phyloP scores from a whole-genome alignment of 92 coral and sea anemone species.

The Heliopora coerulea region DNA sequence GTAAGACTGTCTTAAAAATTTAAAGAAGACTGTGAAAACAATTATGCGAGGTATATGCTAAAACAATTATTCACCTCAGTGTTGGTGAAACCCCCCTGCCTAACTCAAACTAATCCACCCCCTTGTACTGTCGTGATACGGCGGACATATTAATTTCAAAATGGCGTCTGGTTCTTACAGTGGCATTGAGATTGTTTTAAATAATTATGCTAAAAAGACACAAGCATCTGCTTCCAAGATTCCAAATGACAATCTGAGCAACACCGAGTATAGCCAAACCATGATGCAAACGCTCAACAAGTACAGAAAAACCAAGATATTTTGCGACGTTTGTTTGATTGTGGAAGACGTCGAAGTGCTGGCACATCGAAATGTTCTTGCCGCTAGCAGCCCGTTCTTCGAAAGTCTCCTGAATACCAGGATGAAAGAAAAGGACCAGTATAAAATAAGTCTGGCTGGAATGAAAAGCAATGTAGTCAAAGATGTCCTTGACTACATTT shows the following conservation, averaged over 20 bases:
- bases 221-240: background rate
- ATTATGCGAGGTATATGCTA: no score
- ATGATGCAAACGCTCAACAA: slow-evolving; percentile 64
- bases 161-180: slow-evolving; percentile 25
- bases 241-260: slow-evolving; percentile 6
- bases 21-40: no score
- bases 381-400: slow-evolving; percentile 79
- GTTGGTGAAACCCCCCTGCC: no score
- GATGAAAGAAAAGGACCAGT: slow-evolving; percentile 72
- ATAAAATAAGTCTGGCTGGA: slow-evolving; percentile 58
- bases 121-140: no score
- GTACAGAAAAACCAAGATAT: slow-evolving; percentile 58
- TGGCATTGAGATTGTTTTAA: slow-evolving; percentile 17
- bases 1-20: no score
- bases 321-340: slow-evolving; percentile 72
- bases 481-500: slow-evolving; percentile 63
- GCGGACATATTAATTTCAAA: no score
- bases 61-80: no score
- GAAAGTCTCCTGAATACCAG: slow-evolving; percentile 68
- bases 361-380: slow-evolving; percentile 77
- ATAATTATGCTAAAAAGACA: slow-evolving; percentile 8
- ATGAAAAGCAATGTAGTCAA: slow-evolving; percentile 49
- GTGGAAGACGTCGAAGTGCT: slow-evolving; percentile 49
- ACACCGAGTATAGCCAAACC: slow-evolving; percentile 55
- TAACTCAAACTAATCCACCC: no score